Base-by-base conservation (phyloP, 1,140 invertebrate genomes). In the Temnothorax curvispinosus region DNA sequence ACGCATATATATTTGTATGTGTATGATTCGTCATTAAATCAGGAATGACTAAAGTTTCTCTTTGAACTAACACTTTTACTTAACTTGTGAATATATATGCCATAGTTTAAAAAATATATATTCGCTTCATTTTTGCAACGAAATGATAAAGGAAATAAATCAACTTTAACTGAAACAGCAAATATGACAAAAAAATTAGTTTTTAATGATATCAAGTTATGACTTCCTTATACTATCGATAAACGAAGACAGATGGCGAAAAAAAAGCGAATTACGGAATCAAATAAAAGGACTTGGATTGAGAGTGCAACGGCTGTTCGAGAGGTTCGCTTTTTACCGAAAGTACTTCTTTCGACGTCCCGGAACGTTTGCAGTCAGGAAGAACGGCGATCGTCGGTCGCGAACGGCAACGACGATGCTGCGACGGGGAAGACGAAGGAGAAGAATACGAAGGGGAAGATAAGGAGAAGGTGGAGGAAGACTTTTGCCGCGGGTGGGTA, bases 401-500 rank as follows among this genome's bases (percentile, higher is more conserved):
- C 71, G 62, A 67, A 8, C 77, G 41, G 78, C 78, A 56, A 80
- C 77, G 71, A 87, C 27, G 64, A 11, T 69, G 62, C 44, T 27
- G 64, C 47, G 78, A 58, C 58, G 77, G 58, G 80, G 60, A 85
- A 62, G 32, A 72, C 54, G 50, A 69, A 56, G 67, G 27, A 38
- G 27, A 54, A 18, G 69, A 69, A 69, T 35, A 50, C 18, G 80
- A 84, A 67, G 41, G 21, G 27, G 44, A 50, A n/a, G 35, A 58
- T 9, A 54, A 47, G 52, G 54, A 62, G 27, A 32, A 60, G 54
- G 6, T 69, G 52, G 74, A 56, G 44, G 76, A 62, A 71, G 52
- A 54, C 75, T 74, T 38, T 75, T 56, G 71, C 71, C 64, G 65
- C 74, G 88, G 76, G 67, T 86, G 65, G 67, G 80, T 60, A 75